Percentiles rank a stretch among this genome's conserved stretches.
phyloP scores from a whole-genome alignment of 2,113 vertebrate genomes.

The Damaliscus lunatus region DNA sequence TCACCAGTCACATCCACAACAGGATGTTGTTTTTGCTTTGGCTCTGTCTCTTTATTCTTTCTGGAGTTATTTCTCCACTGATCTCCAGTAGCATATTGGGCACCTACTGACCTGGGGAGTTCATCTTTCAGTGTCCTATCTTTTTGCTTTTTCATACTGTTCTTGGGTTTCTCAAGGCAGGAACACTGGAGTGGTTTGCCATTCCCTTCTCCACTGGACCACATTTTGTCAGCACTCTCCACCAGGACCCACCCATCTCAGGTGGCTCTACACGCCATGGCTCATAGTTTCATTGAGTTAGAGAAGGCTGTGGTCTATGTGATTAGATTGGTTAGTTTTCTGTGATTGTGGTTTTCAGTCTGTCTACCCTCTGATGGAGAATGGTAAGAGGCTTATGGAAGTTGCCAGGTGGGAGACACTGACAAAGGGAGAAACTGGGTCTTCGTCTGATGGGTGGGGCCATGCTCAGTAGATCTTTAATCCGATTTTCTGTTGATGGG shows the following conservation, averaged over 20 bases:
- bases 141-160: background rate
- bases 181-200: background rate
- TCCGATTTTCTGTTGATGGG: background rate
- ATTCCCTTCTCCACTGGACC: background rate
- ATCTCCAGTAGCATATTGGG: background rate
- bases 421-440: background rate
- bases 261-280: background rate
- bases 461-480: background rate
- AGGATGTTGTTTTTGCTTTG: background rate
- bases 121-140: background rate
- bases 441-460: background rate
- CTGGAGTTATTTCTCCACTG: background rate
- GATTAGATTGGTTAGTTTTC: background rate
- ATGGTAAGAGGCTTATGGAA: background rate
- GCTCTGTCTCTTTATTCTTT: background rate
- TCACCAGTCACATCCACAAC: background rate
- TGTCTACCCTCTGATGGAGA: background rate
- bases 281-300: background rate
- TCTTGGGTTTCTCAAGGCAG: background rate
- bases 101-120: background rate
- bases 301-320: background rate
- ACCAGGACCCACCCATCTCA: background rate
- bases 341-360: background rate
- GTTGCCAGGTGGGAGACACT: background rate
- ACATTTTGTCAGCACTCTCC: background rate